Evolutionary conservation across 2,797 vertebrate species (phyloP), one percentile per base, ranked within the genome.

Genomic region (Anabas testudineus): DNA sequence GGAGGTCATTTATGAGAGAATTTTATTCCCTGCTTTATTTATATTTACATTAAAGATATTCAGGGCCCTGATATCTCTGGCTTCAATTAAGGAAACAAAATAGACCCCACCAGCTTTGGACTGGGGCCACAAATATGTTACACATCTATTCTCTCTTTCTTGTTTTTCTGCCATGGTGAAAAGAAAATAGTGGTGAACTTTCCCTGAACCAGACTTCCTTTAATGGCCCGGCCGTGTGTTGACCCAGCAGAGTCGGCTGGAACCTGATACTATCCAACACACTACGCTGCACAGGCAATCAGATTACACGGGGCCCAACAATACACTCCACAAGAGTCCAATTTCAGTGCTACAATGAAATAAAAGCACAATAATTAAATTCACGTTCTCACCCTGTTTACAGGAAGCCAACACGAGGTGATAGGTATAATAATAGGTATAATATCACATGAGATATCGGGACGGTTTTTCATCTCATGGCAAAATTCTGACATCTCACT

Each of bases 121-220:
- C 87, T 85, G 74, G 90, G 88, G 92, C 92, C 94, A 90, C 91
- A 93, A 94, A 95, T 93, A 92, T 93, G 94, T 94, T 95, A 96
- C 92, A 95, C 95, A 90, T 91, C 95, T 90, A 95, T 90, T 92
- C 82, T 86, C 71, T 85, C 67, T 71, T 82, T 85, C 81, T 93
- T 95, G 93, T 96, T 96, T 96, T 93, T 95, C 95, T 96, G 93
- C 95, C 93, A 95, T 94, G 91, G 94, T 89, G 89, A 96, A 98
- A 97, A 95, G 96, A 98, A 98, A 98, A 97, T 96, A 97, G 95
- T 89, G 71, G 77, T 98, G 97, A 99, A 99, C 98, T 99, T 98
- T 98, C 95, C 94, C 95, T 99, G 98, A 99, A 98, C 97, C 95
- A 93, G 86, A 91, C 95, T 96, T 95, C 94, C 93, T 97, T 96